Evolutionary conservation across 2,888 invertebrate species (phyloP).

Genomic region (Arge pagana): DNA sequence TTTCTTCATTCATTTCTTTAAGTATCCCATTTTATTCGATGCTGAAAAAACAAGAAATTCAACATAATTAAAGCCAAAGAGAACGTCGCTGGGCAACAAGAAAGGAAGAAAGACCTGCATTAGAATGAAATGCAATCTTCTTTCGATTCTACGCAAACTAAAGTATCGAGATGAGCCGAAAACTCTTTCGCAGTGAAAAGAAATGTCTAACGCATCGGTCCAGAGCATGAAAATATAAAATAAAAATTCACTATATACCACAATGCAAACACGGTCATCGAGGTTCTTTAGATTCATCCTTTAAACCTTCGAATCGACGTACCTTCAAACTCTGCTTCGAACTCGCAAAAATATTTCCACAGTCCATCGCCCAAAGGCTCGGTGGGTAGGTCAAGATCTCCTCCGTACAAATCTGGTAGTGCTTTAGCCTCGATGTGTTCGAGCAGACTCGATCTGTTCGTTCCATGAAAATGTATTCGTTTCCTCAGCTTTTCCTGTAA

Average conservation of each 20-base stretch:
- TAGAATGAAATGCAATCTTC: too few species aligned
- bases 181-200: too few species aligned
- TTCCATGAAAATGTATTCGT: constrained; percentile 77
- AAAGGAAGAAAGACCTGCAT: too few species aligned
- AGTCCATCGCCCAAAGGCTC: constrained; percentile 66
- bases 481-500: constrained; percentile 76
- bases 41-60: constrained; percentile 58
- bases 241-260: constrained; percentile 11
- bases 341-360: constrained; percentile 69
- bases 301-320: too few species aligned
- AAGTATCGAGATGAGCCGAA: too few species aligned
- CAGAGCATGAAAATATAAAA: constrained; percentile 35
- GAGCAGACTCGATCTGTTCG: constrained; percentile 66
- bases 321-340: constrained; percentile 73
- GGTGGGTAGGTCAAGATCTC: constrained; percentile 67
- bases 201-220: constrained; percentile 35
- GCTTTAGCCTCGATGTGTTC: constrained; percentile 64
- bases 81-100: too few species aligned
- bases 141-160: too few species aligned
- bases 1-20: too few species aligned
- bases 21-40: constrained; percentile 65
- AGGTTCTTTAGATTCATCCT: too few species aligned
- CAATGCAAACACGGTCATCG: too few species aligned
- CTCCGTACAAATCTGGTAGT: constrained; percentile 70
- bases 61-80: too few species aligned